Evolutionary conservation across 1,140 invertebrate genomes (phyloP).

Genomic region (Micrasema minimum): DNA sequence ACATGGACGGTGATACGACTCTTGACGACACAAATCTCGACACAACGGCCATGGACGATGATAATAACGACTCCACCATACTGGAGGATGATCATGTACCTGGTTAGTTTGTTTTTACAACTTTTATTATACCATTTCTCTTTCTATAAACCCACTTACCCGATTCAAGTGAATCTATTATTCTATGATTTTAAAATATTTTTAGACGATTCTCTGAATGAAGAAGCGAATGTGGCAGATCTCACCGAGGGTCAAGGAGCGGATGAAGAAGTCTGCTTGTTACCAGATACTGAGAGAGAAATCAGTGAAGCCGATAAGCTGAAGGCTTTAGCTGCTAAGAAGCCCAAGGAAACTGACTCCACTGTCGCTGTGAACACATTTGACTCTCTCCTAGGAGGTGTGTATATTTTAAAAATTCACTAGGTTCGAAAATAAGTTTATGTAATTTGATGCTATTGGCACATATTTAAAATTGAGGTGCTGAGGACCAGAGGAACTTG

Average conservation of each 20-base stretch:
- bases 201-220: conserved; percentile 46
- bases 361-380: background rate
- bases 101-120: conserved; percentile 15
- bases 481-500: no score
- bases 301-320: conserved; percentile 70
- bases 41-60: conserved; percentile 17
- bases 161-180: no score
- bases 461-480: no score
- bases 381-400: conserved; percentile 28
- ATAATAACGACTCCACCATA: conserved; percentile 28
- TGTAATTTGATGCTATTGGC: no score
- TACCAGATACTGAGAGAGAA: conserved; percentile 71
- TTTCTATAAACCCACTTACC: no score
- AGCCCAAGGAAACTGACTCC: conserved; percentile 65
- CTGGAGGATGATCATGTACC: conserved; percentile 28
- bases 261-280: conserved; percentile 69
- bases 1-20: conserved; percentile 54
- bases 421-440: background rate
- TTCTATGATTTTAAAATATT: conserved; percentile 22
- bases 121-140: no score
- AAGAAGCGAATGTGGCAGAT: conserved; percentile 55
- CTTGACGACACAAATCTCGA: conserved; percentile 60
- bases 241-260: conserved; percentile 62
- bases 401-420: background rate
- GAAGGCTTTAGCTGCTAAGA: conserved; percentile 66